Base-by-base conservation (phyloP, 2,113 vertebrate species). In the Mobula hypostoma region DNA sequence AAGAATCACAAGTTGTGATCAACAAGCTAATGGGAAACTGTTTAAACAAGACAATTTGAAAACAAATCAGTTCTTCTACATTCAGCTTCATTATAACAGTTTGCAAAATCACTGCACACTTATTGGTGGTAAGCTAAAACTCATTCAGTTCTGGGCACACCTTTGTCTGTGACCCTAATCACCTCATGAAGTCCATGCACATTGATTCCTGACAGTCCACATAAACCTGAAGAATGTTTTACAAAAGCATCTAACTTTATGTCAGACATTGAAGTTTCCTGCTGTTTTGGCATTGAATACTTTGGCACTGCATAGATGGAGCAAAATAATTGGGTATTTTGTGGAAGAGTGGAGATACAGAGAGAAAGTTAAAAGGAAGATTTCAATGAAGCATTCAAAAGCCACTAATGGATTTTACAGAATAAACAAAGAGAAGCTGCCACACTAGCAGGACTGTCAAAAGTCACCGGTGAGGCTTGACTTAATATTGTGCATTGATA, bases 161-260 rank as follows among this genome's bases (percentile, higher is more conserved):
- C 97, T 94, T 97, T 97, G 95, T 97, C 96, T 94, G 97, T 97
- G 94, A 97, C 97, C 29, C 97, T 95, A 94, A 96, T 95, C 40
- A 97, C 97, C 95, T 97, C 97, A 72, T 72, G 66, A 66, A 92
- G 32, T 9, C 72, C 90, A 70, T 74, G 66, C 68, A 92, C 32
- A 72, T 92, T 72, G 90, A 92, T 92, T 92, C 24, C 19, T 92
- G 90, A 72, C 90, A 66, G 21, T 92, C 90, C 66, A 40, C 90
- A 72, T 72, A 92, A 48, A 92, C 66, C 90, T 92, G 66, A 32
- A 24, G 21, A 92, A 48, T 29, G 11, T 72, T 72, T 21, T 11
- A 56, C 17, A 48, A 92, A 72, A 63, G 61, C 27, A 48, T 92
- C 11, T 19, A 92, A 1, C 90, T 70, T 72, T 92, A 92, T 74